Percentiles rank a stretch among this genome's conserved stretches.
Evolutionary conservation across 2,888 invertebrate genomes (phyloP).

Genomic region (Lacanobia wlatinum): DNA sequence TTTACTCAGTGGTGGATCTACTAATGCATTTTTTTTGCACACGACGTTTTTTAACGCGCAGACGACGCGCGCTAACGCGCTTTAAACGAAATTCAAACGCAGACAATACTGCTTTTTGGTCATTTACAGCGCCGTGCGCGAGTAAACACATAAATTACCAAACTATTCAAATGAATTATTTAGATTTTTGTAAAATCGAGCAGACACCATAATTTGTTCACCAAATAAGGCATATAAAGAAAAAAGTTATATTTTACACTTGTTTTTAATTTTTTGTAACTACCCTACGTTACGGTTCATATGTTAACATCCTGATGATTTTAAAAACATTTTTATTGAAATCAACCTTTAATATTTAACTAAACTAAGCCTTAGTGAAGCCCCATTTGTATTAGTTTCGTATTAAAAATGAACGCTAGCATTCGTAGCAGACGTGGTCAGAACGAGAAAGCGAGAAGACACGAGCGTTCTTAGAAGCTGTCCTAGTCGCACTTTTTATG

Average conservation of each 20-base stretch:
- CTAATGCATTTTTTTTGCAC: not conserved
- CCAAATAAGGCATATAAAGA: not conserved
- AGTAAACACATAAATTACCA: too few species aligned
- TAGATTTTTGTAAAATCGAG: not conserved
- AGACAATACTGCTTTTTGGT: too few species aligned
- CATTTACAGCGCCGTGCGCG: too few species aligned
- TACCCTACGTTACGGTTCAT: slow-evolving; percentile 25
- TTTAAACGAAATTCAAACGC: too few species aligned
- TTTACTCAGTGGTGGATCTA: slow-evolving; percentile 4
- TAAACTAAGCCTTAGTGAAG: slow-evolving; percentile 22
- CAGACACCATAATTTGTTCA: not conserved
- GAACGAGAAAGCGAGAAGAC: slow-evolving; percentile 12
- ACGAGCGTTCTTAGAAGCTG: not conserved
- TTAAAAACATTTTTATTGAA: not conserved
- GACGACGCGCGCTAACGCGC: too few species aligned
- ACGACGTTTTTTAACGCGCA: too few species aligned
- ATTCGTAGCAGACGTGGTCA: not conserved
- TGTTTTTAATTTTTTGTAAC: slow-evolving; percentile 11
- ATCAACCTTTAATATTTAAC: not conserved
- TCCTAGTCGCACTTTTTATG: not conserved
- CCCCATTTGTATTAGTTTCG: slow-evolving; percentile 17
- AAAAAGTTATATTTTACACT: slow-evolving; percentile 8
- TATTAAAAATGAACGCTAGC: not conserved
- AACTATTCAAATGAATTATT: too few species aligned
- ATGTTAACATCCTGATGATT: slow-evolving; percentile 12